Evolutionary conservation across 1,140 invertebrate genomes (phyloP), one percentile per base, ranked within the genome.

Genomic region (Philopotamus ludificatus): DNA sequence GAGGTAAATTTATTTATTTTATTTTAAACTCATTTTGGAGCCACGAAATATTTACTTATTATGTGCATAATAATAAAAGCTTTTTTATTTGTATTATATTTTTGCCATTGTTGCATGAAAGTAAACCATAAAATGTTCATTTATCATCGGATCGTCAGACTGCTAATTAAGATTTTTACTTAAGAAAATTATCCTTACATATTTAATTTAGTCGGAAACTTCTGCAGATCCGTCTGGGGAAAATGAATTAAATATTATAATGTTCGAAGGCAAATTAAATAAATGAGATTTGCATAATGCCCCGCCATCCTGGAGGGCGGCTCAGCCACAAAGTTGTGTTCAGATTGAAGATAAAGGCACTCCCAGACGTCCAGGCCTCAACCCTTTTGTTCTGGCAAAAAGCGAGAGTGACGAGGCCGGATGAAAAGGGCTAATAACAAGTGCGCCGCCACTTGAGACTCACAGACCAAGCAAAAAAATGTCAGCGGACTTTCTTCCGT

Each of bases 381-480:
- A 54, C 50, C 51, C 61, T 63, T 63, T 68, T 64, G 42, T 49
- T 41, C 55, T 20, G 41, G 42, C 65, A 63, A 65, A 63, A 68
- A 68, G 45, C 55, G 66, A 65, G 63, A 68, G 67, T 60, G 50
- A 68, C 53, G 49, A 42, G 25, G 39, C 22, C 50, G 50, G 51
- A 25, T 26, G 26, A 61, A 59, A 57, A 54, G 59, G 26, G 26
- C 45, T 62, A 63, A 63, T 63, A 63, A 57, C 66, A 68, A 63
- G 66, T 68, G 66, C 47, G 42, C 16, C 61, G 53, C 41, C 62
- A 68, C 66, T 68, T 25, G 66, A 68, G 66, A 68, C 66, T 8
- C 51, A 20, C 18, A 54, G 10, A 25, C 18, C 41, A n/a, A 26
- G 23, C 41, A 47, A 47, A 60, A n/a, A 60, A 60, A 41, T 47